Evolutionary conservation across 1,140 invertebrate genomes (phyloP), one percentile per base, ranked within the genome.

Genomic region (Andricus grossulariae): DNA sequence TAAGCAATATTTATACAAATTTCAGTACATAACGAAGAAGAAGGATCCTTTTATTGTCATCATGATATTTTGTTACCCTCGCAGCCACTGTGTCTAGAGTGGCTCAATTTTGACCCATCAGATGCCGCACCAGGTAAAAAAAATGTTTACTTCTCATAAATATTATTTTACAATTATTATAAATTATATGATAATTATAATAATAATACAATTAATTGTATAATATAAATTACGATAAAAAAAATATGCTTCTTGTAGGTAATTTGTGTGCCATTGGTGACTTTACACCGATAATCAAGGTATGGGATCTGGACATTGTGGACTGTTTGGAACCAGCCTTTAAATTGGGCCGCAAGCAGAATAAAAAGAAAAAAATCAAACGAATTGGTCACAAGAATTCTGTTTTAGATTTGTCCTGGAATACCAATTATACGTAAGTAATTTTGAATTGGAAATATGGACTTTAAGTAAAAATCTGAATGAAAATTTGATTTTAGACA

Each of bases 251-350:
- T 71, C 54, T 82, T 85, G 57, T 82, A 92, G 97, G 95, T 19
- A 99, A 98, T 89, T 94, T 98, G 82, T 95, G 97, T 84, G 98
- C 98, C 6, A 93, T 99, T 83, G 98, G 97, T 16, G 95, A 94
- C 52, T 98, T 99, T 96, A 94, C 95, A 79, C 95, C 97, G 2
- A 93, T 97, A 57, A 98, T 99, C 76, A 95, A 97, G 79, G 94
- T 99, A 13, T 99, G 98, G 98, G 97, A 99, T 90, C 90, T 99
- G 49, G 98, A 99, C 92, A 93, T 99, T 72, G 94, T 98, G 72
- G 96, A 99, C 87, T 95, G 94, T 79, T 90, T 99, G 21, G 97
- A 98, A 88, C 97, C 98, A 51, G 95, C 94, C 0, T 96, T 95
- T 83, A 95, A 94, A 83, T 91, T 99, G 18, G 97, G 97, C 6